These are phyloP conservation scores for Branchinecta sandiegonensis DNA, from an alignment of 2,888 invertebrate genomes.

Conservation along the genomic window DNA sequence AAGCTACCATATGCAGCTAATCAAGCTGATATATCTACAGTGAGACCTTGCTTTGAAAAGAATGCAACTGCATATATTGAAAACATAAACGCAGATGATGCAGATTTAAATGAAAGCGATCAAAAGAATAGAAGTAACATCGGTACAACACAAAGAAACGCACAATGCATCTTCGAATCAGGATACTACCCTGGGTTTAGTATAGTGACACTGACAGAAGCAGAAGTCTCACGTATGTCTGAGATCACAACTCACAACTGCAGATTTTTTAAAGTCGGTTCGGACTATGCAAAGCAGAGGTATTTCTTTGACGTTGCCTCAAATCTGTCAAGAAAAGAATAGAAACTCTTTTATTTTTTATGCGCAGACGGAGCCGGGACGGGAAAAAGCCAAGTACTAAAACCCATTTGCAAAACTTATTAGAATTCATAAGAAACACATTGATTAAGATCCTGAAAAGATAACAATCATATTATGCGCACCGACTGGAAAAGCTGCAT, in stretches of 20 bases:
- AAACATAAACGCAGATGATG: no score
- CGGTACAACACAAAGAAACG: neutral
- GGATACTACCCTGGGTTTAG: neutral
- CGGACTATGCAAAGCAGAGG: neutral
- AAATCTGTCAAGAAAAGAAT: slow-evolving; percentile 1
- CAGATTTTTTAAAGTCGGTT: neutral
- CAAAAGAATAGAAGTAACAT: neutral
- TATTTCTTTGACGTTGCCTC: neutral
- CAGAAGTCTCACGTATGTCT: neutral
- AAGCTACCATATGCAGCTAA: no score
- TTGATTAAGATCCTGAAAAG: no score
- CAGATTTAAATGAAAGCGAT: no score
- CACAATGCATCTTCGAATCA: neutral
- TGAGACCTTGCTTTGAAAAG: neutral
- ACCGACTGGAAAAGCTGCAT: no score
- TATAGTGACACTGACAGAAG: neutral
- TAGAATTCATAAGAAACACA: no score
- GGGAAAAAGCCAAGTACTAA: neutral
- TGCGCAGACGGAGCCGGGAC: neutral
- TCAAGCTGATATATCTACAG: neutral
- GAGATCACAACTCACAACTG: neutral
- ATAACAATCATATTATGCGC: no score
- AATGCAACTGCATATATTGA: neutral
- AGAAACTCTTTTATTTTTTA: neutral
- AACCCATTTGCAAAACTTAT: neutral